A percentile compares a stretch with the other conserved stretches of the same genome.
These are phyloP conservation scores for Lasioglossum morio DNA, from an alignment of 2,888 invertebrate species.

Conservation along the genomic window DNA sequence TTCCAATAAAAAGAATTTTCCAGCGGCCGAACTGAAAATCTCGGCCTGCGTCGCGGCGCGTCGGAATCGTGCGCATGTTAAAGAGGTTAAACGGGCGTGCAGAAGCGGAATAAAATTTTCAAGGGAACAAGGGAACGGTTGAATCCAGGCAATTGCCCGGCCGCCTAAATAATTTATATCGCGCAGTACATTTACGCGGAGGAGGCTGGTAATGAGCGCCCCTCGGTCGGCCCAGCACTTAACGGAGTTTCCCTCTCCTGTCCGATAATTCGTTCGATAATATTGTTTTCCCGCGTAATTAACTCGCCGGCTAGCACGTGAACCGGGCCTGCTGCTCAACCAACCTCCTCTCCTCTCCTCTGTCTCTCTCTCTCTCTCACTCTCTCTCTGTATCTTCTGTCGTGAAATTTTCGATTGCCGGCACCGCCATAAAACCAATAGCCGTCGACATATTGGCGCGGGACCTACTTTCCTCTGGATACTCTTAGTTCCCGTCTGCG, in stretches of 20 bases:
- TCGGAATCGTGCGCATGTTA: constrained; percentile 5
- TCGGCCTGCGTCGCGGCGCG: constrained; percentile 14
- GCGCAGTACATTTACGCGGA: constrained; percentile 57
- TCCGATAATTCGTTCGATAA: constrained; percentile 76
- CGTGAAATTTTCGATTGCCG: constrained; percentile 61
- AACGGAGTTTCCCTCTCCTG: constrained; percentile 71
- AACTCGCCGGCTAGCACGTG: constrained; percentile 61
- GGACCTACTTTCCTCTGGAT: constrained; percentile 1
- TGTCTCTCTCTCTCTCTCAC: neutral
- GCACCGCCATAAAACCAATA: constrained; percentile 63
- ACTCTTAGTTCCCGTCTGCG: neutral
- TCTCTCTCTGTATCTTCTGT: constrained; percentile 22
- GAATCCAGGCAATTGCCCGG: constrained; percentile 53
- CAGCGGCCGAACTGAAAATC: constrained; percentile 26
- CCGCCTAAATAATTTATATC: constrained; percentile 63
- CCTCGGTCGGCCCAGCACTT: constrained; percentile 61
- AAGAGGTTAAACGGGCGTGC: neutral
- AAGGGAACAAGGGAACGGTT: constrained; percentile 32
- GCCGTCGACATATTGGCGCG: constrained; percentile 50
- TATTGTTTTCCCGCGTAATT: constrained; percentile 76
- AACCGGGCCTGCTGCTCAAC: constrained; percentile 13
- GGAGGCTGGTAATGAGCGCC: constrained; percentile 62
- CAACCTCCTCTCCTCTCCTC: neutral
- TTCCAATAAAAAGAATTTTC: constrained; percentile 10
- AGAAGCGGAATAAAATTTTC: constrained; percentile 6